Evolutionary conservation across 2,113 vertebrate species (phyloP).

Genomic region (Syrrhaptes paradoxus): DNA sequence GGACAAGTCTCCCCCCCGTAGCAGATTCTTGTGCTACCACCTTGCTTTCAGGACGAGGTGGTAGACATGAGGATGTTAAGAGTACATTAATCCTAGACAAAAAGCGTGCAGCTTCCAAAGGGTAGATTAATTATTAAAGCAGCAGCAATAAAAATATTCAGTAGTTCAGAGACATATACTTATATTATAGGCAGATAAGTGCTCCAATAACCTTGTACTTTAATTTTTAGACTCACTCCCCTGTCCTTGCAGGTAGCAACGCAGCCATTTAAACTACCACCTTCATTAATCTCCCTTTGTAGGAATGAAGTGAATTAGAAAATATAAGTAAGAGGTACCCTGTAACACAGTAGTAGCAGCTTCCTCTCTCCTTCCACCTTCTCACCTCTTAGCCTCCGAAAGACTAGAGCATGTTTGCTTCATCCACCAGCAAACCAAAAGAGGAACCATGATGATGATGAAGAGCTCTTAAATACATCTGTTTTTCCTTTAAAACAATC

Average conservation of each 20-base stretch:
- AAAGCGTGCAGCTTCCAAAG: slow-evolving; percentile 2
- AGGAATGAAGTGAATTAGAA: background rate
- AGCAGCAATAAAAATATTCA: slow-evolving; percentile 20
- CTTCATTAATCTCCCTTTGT: background rate
- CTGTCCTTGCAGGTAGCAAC: background rate
- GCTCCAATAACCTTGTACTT: background rate
- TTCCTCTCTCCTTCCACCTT: background rate
- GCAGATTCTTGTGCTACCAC: background rate
- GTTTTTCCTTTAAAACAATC: background rate
- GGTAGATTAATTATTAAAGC: slow-evolving; percentile 60
- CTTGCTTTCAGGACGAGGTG: background rate
- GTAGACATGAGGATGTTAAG: background rate
- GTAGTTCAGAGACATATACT: background rate
- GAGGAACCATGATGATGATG: background rate
- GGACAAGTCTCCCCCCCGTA: background rate
- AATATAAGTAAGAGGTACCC: background rate
- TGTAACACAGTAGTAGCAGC: background rate
- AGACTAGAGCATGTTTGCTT: background rate
- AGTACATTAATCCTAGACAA: slow-evolving; percentile 17
- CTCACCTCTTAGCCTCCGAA: background rate
- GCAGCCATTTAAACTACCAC: background rate
- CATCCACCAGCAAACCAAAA: background rate
- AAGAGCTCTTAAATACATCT: background rate
- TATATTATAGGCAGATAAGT: background rate
- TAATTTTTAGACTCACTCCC: background rate